phyloP scores from a whole-genome alignment of 2,113 vertebrate genomes.

The Chauna torquata region DNA sequence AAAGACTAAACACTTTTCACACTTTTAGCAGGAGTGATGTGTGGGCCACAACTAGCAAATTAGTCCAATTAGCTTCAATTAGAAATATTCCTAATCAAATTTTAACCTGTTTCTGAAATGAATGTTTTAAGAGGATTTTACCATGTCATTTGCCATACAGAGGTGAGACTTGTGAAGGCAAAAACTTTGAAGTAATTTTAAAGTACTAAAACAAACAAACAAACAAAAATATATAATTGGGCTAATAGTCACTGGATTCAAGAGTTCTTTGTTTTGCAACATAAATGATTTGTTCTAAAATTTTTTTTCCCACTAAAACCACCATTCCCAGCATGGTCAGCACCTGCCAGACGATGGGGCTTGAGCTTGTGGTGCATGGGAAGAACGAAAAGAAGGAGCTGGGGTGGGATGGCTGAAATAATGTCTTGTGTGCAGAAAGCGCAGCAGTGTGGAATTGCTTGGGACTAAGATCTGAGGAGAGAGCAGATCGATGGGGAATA shows the following conservation, averaged over 20 bases:
- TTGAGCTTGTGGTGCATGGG: fast-evolving
- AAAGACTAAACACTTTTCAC: not conserved
- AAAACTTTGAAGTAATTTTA: not conserved
- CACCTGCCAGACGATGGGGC: not conserved
- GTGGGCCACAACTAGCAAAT: not conserved
- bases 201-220: too few relatives aligned
- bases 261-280: not conserved
- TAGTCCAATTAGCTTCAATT: not conserved
- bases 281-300: not conserved
- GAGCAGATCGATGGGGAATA: not conserved
- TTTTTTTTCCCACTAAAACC: not conserved
- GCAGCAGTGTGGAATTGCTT: too few relatives aligned
- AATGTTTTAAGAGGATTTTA: not conserved
- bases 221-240: not conserved
- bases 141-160: not conserved
- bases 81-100: not conserved
- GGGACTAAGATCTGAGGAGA: not conserved
- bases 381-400: not conserved
- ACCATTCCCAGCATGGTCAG: not conserved
- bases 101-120: not conserved
- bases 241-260: not conserved
- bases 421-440: not conserved
- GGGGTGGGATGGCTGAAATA: not conserved
- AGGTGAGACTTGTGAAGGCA: not conserved
- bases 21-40: not conserved